Percentiles rank a stretch among this genome's conserved stretches.
Evolutionary conservation across 2,888 invertebrate species (phyloP).

Genomic region (Phaedon cochleariae): DNA sequence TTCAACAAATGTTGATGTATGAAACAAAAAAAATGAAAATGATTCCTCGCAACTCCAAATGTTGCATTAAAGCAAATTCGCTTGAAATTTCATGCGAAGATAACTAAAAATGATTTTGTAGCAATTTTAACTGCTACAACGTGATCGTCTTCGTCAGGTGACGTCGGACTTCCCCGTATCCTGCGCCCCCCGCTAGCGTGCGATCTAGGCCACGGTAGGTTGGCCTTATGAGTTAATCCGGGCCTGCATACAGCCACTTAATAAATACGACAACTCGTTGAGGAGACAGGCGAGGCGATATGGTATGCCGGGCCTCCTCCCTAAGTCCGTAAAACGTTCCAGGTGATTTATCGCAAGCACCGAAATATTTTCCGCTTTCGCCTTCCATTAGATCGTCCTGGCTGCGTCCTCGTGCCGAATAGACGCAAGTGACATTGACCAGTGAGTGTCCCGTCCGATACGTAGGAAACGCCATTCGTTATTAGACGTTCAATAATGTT

Average conservation of each 20-base stretch:
- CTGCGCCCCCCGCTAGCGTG: no score
- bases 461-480: slow-evolving; percentile 15
- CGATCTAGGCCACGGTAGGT: no score
- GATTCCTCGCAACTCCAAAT: no score
- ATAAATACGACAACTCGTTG: not conserved
- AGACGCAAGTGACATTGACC: slow-evolving; percentile 21
- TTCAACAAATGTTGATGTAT: no score
- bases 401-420: slow-evolving; percentile 12
- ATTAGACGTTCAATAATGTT: slow-evolving; percentile 26
- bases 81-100: no score
- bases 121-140: no score
- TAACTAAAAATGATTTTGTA: no score
- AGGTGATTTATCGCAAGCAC: slow-evolving; percentile 1
- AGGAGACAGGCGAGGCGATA: not conserved
- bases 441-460: slow-evolving; percentile 17
- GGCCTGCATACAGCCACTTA: slow-evolving; percentile 11
- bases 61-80: no score
- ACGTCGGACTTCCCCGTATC: no score
- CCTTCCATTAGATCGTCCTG: slow-evolving; percentile 18
- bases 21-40: no score
- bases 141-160: no score
- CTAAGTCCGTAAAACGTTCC: slow-evolving; percentile 4
- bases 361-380: slow-evolving; percentile 15
- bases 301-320: slow-evolving; percentile 4
- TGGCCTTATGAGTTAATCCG: not conserved